These are phyloP conservation scores for Pterostichus niger DNA, from an alignment of 2,888 invertebrate species.

Conservation along the genomic window DNA sequence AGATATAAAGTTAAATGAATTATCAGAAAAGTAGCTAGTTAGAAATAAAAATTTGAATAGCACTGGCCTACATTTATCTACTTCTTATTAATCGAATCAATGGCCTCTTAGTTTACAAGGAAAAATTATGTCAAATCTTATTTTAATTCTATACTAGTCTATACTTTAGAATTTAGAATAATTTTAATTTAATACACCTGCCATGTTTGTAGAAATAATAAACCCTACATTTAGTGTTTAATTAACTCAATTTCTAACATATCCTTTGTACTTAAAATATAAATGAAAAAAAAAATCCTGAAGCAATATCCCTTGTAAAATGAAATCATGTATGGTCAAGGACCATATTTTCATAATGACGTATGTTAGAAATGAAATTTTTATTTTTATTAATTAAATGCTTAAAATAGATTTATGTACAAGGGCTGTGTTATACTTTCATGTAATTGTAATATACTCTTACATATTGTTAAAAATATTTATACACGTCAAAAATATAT, in stretches of 20 bases:
- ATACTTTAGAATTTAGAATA: background rate
- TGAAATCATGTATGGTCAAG: conserved; percentile 16
- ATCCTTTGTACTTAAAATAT: conserved; percentile 59
- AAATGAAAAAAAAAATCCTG: conserved; percentile 20
- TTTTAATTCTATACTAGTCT: background rate
- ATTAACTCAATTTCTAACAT: conserved; percentile 58
- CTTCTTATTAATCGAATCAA: conserved; percentile 18
- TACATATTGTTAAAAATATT: conserved; percentile 50
- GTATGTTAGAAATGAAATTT: conserved; percentile 56
- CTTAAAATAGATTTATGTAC: conserved; percentile 65
- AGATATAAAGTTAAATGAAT: background rate
- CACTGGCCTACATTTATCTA: conserved; percentile 15
- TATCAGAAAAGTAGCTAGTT: too few relatives aligned
- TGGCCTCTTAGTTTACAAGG: conserved; percentile 37
- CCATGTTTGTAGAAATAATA: background rate
- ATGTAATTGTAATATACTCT: conserved; percentile 54
- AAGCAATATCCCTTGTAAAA: conserved; percentile 55
- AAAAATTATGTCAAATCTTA: background rate
- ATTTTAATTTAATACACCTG: conserved; percentile 3
- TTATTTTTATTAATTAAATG: conserved; percentile 62
- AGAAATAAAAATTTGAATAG: conserved; percentile 12
- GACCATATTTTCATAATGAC: conserved; percentile 58
- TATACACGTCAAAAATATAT: conserved; percentile 49
- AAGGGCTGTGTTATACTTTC: conserved; percentile 62
- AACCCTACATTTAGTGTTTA: conserved; percentile 17